phyloP scores from a whole-genome alignment of 2,797 vertebrate species.

The Clarias platycephalus region DNA sequence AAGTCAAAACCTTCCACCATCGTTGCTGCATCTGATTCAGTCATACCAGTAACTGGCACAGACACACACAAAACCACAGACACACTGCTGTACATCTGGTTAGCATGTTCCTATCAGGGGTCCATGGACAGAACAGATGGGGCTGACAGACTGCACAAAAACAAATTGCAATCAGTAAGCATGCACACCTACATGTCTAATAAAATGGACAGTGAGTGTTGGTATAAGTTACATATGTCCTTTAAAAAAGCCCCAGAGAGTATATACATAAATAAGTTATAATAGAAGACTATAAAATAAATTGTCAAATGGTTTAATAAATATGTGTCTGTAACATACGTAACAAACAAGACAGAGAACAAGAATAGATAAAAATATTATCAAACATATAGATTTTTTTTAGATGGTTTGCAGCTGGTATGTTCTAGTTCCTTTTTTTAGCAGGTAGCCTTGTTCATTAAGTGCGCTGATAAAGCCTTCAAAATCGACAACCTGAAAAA shows the following conservation, averaged over 20 bases:
- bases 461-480: constrained; percentile 89
- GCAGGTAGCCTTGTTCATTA: constrained; percentile 93
- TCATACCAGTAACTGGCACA: not conserved
- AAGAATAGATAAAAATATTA: constrained; percentile 9
- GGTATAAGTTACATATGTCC: not conserved
- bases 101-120: not conserved
- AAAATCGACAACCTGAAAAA: constrained; percentile 86
- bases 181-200: not conserved
- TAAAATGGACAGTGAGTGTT: not conserved
- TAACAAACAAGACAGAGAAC: not conserved
- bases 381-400: constrained; percentile 37
- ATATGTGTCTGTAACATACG: not conserved
- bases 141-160: not conserved
- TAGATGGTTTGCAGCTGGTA: constrained; percentile 93
- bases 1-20: not conserved
- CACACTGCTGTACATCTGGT: not conserved
- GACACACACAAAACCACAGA: not conserved
- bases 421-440: constrained; percentile 88
- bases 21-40: not conserved
- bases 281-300: constrained; percentile 7
- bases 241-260: too few relatives aligned
- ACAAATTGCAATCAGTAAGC: not conserved
- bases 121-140: not conserved
- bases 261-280: not conserved
- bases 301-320: not conserved